Evolutionary conservation across 2,888 invertebrate species (phyloP), one percentile per base, ranked within the genome.

Genomic region (Ormyrus nitidulus): DNA sequence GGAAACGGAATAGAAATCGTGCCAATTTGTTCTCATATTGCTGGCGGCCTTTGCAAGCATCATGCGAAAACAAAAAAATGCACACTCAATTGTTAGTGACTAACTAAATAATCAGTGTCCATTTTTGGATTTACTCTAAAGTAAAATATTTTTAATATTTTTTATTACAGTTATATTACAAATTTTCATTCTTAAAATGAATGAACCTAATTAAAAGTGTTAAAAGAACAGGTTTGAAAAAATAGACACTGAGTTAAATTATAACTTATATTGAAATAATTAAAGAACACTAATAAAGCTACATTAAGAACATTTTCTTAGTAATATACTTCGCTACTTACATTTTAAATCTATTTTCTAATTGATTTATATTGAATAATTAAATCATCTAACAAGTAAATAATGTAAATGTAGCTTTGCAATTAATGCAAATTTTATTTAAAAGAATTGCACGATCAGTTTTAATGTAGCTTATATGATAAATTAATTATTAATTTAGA

Each of bases 41-140:
- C 88, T 88, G 87, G 87, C 86, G 85, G 86, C 89, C 90, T 90
- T 89, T 88, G 85, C 86, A 90, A 90, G 90, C 89, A 86, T 86
- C 90, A 90, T 90, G 89, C 90, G 87, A 87, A 87, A 90, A 90
- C 89, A 90, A 88, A 90, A 90, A 87, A 84, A 87, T 89, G 86
- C 87, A 89, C 87, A 87, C 87, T 89, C 86, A 86, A 83, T 87
- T 81, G 85, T 89, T 89, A 89, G 88, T 88, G 83, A 85, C 85
- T 85, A 84, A 86, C 84, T 85, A 85, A 81, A 84, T 71, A 79
- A 66, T 82, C 86, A 86, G 86, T 85, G 87, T 88, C 87, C 83
- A 87, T 86, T 87, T 85, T 86, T 85, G 86, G 84, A 71, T 75
- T 9, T 70, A 11, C 19, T 13, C 11, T 8, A 53, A 65, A 3